phyloP scores from a whole-genome alignment of 2,888 invertebrate genomes.

The Cantharis flavilabris region DNA sequence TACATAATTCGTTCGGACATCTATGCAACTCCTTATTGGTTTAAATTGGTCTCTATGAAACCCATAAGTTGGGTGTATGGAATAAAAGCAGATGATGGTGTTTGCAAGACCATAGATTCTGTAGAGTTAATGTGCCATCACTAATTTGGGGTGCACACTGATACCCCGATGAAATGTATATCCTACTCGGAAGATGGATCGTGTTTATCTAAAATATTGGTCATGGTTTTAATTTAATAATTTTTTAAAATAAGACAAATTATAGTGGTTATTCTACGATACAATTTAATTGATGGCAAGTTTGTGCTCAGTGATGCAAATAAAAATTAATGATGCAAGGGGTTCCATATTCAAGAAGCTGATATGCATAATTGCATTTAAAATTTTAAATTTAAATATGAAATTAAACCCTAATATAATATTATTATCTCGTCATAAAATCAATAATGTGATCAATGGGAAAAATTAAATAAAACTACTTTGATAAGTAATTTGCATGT shows the following conservation, averaged over 20 bases:
- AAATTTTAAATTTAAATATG: not conserved
- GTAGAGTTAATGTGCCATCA: slow-evolving; percentile 57
- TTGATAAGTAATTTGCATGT: too few species aligned
- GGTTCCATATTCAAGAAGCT: not conserved
- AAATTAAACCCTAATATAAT: not conserved
- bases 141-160: slow-evolving; percentile 54
- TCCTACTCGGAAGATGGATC: slow-evolving; percentile 49
- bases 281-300: not conserved
- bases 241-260: slow-evolving; percentile 17
- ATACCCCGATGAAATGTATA: slow-evolving; percentile 45
- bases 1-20: slow-evolving; percentile 55
- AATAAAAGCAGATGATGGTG: slow-evolving; percentile 45
- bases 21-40: slow-evolving; percentile 43
- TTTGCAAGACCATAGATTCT: slow-evolving; percentile 56
- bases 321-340: not conserved
- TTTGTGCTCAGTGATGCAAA: not conserved
- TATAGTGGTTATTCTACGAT: not conserved
- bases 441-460: too few species aligned
- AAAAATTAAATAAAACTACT: too few species aligned
- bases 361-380: not conserved
- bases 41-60: slow-evolving; percentile 38
- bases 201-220: slow-evolving; percentile 29
- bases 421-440: too few species aligned
- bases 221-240: slow-evolving; percentile 27
- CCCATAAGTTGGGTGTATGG: slow-evolving; percentile 15